Percentiles rank a stretch among this genome's conserved stretches.
phyloP scores from a whole-genome alignment of 2,797 vertebrate species.

The Petrocephalus sullivani region DNA sequence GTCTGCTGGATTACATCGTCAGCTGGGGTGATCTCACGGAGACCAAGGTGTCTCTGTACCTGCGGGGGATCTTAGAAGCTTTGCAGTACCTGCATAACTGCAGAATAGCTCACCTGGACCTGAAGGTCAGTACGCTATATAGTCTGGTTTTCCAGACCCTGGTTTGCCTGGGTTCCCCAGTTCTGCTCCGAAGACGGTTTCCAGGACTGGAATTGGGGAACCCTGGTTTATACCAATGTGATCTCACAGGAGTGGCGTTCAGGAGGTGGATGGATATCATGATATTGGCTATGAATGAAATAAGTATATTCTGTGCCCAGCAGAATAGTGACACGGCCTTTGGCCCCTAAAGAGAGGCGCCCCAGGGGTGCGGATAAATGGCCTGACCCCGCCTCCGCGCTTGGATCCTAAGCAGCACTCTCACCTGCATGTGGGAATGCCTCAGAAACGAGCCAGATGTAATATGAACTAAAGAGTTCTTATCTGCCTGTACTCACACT shows the following conservation, averaged over 20 bases:
- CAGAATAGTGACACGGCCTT: background rate
- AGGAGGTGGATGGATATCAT: background rate
- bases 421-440: background rate
- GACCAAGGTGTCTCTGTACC: constrained; percentile 84
- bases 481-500: no score
- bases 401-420: background rate
- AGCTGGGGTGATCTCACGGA: constrained; percentile 96
- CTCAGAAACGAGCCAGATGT: background rate
- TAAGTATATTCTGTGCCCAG: background rate
- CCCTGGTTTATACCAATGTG: background rate
- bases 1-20: constrained; percentile 91
- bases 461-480: background rate
- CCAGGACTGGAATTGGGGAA: no score
- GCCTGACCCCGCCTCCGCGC: background rate
- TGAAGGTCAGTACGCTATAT: constrained; percentile 71
- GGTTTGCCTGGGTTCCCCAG: background rate
- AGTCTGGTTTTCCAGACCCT: background rate
- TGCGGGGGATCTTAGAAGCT: constrained; percentile 90
- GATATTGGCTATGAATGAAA: background rate
- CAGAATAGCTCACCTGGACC: constrained; percentile 90
- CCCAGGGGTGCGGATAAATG: background rate
- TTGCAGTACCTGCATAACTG: constrained; percentile 94
- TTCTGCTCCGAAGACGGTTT: background rate
- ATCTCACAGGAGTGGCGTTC: background rate
- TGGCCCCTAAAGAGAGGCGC: background rate